Evolutionary conservation across 2,888 invertebrate genomes (phyloP).

Genomic region (Danaus chrysippus): DNA sequence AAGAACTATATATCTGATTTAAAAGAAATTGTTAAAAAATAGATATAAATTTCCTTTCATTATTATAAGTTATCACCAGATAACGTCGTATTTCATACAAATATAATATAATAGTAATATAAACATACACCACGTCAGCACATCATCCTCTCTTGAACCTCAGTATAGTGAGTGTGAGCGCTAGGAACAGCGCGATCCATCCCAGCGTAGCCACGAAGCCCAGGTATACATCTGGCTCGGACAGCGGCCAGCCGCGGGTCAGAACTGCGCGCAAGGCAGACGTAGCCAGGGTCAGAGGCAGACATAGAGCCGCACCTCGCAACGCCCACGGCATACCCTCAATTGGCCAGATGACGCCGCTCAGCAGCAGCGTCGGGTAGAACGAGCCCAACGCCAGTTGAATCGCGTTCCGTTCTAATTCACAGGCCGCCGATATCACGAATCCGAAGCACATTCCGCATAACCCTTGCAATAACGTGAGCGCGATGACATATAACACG

Average conservation of each 20-base stretch:
- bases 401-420: constrained; percentile 94
- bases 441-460: constrained; percentile 99
- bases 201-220: constrained; percentile 91
- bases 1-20: no score
- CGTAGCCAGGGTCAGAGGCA: constrained; percentile 96
- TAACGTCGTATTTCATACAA: no score
- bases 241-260: constrained; percentile 91
- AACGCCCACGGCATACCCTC: constrained; percentile 95
- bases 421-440: constrained; percentile 95
- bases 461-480: constrained; percentile 90
- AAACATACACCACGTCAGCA: constrained; percentile 70
- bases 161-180: constrained; percentile 88
- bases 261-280: constrained; percentile 92
- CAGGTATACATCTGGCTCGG: constrained; percentile 90
- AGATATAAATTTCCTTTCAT: no score
- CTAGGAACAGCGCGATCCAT: constrained; percentile 91
- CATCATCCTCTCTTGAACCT: constrained; percentile 89
- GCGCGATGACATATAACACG: constrained; percentile 88
- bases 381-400: constrained; percentile 95
- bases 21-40: no score
- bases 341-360: constrained; percentile 97
- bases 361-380: constrained; percentile 94
- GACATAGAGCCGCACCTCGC: constrained; percentile 88
- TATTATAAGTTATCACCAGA: no score
- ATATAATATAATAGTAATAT: no score